A percentile compares a stretch with the other conserved stretches of the same genome.
These are phyloP conservation scores for Cyrtorhinus lividipennis DNA, from an alignment of 1,140 invertebrate species.

Conservation along the genomic window DNA sequence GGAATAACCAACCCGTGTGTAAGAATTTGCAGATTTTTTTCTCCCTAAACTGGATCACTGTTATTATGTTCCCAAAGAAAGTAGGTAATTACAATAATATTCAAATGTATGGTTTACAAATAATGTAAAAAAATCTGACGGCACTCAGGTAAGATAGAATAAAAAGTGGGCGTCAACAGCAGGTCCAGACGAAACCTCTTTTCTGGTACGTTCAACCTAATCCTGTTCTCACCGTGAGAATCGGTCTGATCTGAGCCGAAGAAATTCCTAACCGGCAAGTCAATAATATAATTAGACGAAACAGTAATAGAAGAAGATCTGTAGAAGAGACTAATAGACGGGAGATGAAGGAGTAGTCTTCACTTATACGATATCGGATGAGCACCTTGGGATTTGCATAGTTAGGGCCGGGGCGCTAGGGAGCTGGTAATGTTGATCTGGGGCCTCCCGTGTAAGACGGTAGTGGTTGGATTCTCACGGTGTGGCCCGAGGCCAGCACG, in stretches of 20 bases:
- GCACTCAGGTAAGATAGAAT: no score
- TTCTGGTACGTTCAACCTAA: no score
- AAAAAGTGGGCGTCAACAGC: no score
- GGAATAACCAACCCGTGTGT: no score
- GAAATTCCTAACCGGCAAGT: not conserved
- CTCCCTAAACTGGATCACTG: no score
- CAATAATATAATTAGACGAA: not conserved
- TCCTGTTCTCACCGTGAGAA: no score
- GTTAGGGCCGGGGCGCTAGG: not conserved
- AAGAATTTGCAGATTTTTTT: no score
- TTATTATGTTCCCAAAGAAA: no score
- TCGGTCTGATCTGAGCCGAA: not conserved
- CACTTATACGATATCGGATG: not conserved
- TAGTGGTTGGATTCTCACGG: not conserved
- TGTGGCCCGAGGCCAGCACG: not conserved
- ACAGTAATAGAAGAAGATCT: not conserved
- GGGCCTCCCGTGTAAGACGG: not conserved
- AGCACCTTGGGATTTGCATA: not conserved
- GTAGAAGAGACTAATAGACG: not conserved
- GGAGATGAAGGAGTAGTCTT: not conserved
- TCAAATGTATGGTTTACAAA: no score
- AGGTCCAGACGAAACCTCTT: no score
- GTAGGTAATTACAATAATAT: no score
- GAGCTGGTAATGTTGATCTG: not conserved
- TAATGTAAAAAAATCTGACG: no score